Base-by-base conservation (phyloP, 2,888 invertebrate species). In the Atrina japonica region DNA sequence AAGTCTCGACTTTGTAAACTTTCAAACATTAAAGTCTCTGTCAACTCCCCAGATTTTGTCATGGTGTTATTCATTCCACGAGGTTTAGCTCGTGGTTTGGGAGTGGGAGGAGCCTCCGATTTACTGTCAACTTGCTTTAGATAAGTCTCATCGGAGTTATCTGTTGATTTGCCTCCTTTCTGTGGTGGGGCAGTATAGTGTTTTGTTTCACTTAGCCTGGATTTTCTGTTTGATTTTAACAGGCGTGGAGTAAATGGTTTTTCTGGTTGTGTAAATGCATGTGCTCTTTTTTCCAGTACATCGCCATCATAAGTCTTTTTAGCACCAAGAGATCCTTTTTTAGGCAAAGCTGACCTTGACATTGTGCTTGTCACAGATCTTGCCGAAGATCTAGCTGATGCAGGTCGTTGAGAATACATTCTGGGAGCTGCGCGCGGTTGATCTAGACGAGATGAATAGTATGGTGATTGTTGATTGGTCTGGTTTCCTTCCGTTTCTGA, bases 171-270 rank as follows among this genome's bases (percentile, higher is more conserved):
- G 1, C 58, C 30, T 45, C 52, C 66, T 64, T 79, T 79, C 29
- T 78, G 80, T 3, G 85, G 85, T 9, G 88, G 83, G 52, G 88
- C 82, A 35, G 83, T 88, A 81, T 89, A 89, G 70, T 86, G 88
- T 69, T 88, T 88, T 63, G 86, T 87, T 63, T 85, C 76, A 56
- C 81, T 85, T 56, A 90, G 77, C 45, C 81, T 78, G 7, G 90
- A 90, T 30, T 80, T 72, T n/a, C 83, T 72, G 64, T 88, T 87
- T 29, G 82, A 82, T 70, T 86, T 87, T 14, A 89, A 78, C 21
- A 87, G 88, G 47, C 90, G 73, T 18, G 90, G 90, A 6, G 88
- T 88, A 71, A 90, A 90, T 14, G 89, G 86, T 65, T 88, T 86
- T 23, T 83, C 83, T 18, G 67, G 53, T 52, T 89, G 85, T 7